Conservation (phyloP, 2,797 vertebrate species). For the Psittacula derbiana region DNA sequence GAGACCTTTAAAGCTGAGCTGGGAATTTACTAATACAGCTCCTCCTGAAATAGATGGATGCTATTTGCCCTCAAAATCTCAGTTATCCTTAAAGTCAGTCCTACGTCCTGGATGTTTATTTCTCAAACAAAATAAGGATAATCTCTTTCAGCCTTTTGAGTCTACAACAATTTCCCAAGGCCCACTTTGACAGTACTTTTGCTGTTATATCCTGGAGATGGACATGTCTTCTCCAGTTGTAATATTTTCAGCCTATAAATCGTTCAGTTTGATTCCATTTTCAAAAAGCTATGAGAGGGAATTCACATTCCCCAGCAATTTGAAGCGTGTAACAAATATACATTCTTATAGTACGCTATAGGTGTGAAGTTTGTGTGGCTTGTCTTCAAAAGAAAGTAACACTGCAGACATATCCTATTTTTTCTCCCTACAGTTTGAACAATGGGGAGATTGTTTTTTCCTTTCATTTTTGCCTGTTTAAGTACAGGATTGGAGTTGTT, state of each 20-base stretch:
- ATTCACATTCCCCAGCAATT: neutral
- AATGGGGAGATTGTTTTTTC: neutral
- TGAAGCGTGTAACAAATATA: neutral
- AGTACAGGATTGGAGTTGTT: neutral
- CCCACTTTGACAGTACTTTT: neutral
- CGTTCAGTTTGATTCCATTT: neutral
- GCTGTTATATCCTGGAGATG: neutral
- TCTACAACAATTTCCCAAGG: neutral
- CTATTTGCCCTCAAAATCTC: conserved; percentile 18
- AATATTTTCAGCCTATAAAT: neutral
- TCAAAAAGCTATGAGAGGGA: neutral
- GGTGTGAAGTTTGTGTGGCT: neutral
- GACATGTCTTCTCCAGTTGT: neutral
- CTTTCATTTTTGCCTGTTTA: conserved; percentile 22
- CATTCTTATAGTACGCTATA: neutral
- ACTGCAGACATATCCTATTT: neutral
- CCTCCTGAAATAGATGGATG: neutral
- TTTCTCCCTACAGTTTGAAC: neutral
- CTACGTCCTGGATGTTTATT: neutral
- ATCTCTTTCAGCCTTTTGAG: neutral
- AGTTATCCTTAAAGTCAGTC: neutral
- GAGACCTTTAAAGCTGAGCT: conserved; percentile 26
- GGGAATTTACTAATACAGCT: conserved; percentile 17
- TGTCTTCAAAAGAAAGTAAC: conserved; percentile 7
- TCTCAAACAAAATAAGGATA: neutral